Base-by-base conservation (phyloP, 2,888 invertebrate genomes). In the Himalopsyche kuldschensis region DNA sequence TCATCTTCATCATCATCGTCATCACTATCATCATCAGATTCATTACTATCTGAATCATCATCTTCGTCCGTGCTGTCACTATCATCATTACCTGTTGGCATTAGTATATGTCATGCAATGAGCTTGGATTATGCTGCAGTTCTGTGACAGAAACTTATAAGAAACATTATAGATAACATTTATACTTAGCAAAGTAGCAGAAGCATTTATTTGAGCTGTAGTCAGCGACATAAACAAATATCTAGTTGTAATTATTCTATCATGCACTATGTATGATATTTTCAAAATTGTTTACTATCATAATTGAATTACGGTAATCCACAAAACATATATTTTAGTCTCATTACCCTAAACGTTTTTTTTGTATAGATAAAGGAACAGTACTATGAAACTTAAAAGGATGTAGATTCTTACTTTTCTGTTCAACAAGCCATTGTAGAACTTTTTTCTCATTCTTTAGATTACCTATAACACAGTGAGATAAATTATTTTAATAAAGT, bases 381-480 rank as follows among this genome's bases (percentile, higher is more conserved):
- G 46, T 35, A 41, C 46, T 77, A 63, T 80, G 46, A 80, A 46
- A 80, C 32, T 80, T 20, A 82, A 87, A 86, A 85, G 84, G 92
- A 91, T 91, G 92, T 92, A 92, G 93, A 92, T 93, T 94, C 97
- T 97, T 97, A 97, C 97, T 97, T 96, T 97, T 97, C 94, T 97
- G 97, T 93, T 96, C 95, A 93, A 97, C 94, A 93, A 97, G 95
- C 97, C 97, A 97, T 94, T 96, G 96, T 94, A 97, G 95, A 93
- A 97, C 97, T 94, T 96, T 96, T 92, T 96, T 96, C 94, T 97
- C 97, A 91, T 96, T 95, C 94, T 94, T 96, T 94, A 97, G 96
- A 94, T 97, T 95, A 94, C 97, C 97, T 97, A 95, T 93, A 95
- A 86, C 83, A 85, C 80, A 69, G 69, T 69, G 69, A 69, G 69